Evolutionary conservation across 2,797 vertebrate genomes (phyloP), one percentile per base, ranked within the genome.

Genomic region (Etheostoma nigrum): DNA sequence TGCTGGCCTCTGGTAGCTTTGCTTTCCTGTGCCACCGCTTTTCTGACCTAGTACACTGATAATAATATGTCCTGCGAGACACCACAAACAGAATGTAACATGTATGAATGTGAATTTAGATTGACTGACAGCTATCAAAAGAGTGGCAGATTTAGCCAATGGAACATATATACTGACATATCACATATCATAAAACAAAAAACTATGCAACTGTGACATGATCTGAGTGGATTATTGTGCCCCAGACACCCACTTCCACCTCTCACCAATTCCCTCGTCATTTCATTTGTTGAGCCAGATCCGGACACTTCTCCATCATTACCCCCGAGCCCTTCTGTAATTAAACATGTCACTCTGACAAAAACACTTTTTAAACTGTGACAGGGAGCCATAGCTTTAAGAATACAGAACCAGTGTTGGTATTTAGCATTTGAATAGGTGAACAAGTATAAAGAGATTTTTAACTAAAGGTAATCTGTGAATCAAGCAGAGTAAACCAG

Each of bases 261-360:
- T 44, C 16, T 52, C 58, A 0, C 25, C 15, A 16, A 59, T 49
- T 48, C 13, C 14, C 16, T 48, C 40, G 6, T 4, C 0, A 4
- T 51, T 49, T 66, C 51, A 36, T 72, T 74, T 75, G 54, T 74
- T 53, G 25, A 80, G 52, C 62, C 65, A 44, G 5, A 76, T 63
- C 51, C 48, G 78, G 82, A 85, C 72, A 78, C 52, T 74, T 69
- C 42, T 64, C 71, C 73, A 89, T 92, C 81, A 91, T 93, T 84
- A 78, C 25, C 21, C 59, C 61, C 61, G 19, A 4, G 40, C 73
- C 85, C 72, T 33, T 74, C 70, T 62, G 63, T 91, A 84, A 91
- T 92, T 91, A 91, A 91, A 93, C 92, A 93, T 80, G 77, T 66
- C 74, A 84, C 78, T 81, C 61, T 82, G 58, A 89, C 87, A 78